Base-by-base conservation (phyloP, 2,113 vertebrate genomes). In the Ictidomys tridecemlineatus region DNA sequence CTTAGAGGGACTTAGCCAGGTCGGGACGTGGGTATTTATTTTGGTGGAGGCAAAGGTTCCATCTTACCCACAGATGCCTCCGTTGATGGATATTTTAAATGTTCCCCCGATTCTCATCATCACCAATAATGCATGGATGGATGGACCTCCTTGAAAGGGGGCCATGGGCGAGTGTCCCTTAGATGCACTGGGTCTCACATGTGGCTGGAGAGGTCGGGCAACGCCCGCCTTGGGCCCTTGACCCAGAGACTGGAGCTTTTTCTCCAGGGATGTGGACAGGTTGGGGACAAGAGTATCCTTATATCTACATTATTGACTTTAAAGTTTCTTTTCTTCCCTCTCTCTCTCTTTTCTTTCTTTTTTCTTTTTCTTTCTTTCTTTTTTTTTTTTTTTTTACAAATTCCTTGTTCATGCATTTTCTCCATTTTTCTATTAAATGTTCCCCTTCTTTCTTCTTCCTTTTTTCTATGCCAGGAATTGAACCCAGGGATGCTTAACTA, bases 141-240 rank as follows among this genome's bases (percentile, higher is more conserved):
- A 26, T 63, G 61, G 42, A 26, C 88, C 32, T 83, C 63, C 34
- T 39, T 42, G 69, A 67, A 69, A 58, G 30, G 48, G 0, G 18
- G 30, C 5, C 8, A 20, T 10, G 14, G 17, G 22, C 45, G 51
- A n/a, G 39, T 26, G 32, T 74, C 45, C 56, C 13, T 2, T 32
- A 28, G 20, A 58, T 24, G 24, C 9, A 5, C 53, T 37, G 37
- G 24, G 8, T 83, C 37, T 70, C 85, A 82, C 32, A 45, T 26
- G 32, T 58, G n/a, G 67, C 4, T 69, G 56, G 58, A 88, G 16
- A 61, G 6, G 16, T 32, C 82, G 13, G 24, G 2, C 20, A 63
- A 48, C 2, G 22, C 4, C 58, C 7, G 5, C 1, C 1, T 8
- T 20, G 14, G 32, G 34, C 17, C 39, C 34, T 5, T 24, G 3